Evolutionary conservation across 2,113 vertebrate genomes (phyloP), one percentile per base, ranked within the genome.

Genomic region (Daboia siamensis): DNA sequence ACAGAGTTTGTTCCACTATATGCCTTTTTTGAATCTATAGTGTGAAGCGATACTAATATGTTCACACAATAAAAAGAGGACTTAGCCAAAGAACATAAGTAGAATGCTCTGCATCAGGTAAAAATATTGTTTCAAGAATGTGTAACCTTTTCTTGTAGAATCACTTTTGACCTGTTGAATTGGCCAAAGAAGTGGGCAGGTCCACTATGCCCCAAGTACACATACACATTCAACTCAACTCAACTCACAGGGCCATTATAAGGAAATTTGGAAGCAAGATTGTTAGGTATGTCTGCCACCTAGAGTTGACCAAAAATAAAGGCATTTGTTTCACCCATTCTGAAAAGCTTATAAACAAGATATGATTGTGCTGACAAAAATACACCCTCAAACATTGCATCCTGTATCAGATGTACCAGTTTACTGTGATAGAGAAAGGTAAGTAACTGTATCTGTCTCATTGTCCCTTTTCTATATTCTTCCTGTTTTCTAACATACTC

Each of bases 401-500:
- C 0, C 74, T 80, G 3, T 44, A 44, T 80, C 33, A 80, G 74
- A 44, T 80, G 33, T 80, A 80, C 7, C 3, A 80, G 17, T 44
- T 80, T 80, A 80, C 74, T 44, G 20, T 21, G 33, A 44, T 21
- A 39, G 74, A 80, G 2, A 80, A 80, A 80, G 74, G 48, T 48
- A 86, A 26, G 12, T 86, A 15, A 69, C 93, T 90, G 52, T 84
- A 92, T 92, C 86, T 91, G 2, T 56, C 0, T n/a, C 10, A n/a
- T 57, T 48, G 51, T 46, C 92, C 55, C 15, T 94, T 94, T 95
- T 92, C 93, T 87, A 94, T 93, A 92, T 61, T 94, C 86, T 26
- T 89, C n/a, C 1, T 56, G 24, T 91, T 94, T 93, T 91, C 46
- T 85, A 86, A 91, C 92, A 59, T 48, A 87, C 1, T 39, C 33